A percentile compares a stretch with the other conserved stretches of the same genome.
Conservation (phyloP, 2,888 invertebrate genomes). For the Leptogaster cylindrica region DNA sequence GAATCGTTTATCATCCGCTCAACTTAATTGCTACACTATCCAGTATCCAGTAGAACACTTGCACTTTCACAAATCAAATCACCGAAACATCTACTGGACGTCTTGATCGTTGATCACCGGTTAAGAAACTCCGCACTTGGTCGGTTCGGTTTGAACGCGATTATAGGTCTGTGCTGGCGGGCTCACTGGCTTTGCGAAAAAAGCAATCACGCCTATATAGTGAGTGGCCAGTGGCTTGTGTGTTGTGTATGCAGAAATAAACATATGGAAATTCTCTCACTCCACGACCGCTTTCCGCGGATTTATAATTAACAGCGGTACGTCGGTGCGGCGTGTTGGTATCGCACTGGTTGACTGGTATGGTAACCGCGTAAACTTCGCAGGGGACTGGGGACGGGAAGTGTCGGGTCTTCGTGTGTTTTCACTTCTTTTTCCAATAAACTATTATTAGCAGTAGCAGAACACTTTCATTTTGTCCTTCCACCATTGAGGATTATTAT, state of each 20-base stretch:
- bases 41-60: neutral
- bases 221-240: neutral
- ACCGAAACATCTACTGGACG: neutral
- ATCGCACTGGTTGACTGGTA: too few relatives aligned
- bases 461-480: too few relatives aligned
- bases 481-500: too few relatives aligned
- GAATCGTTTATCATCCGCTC: neutral
- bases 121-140: neutral
- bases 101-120: neutral
- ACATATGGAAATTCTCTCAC: conserved; percentile 32
- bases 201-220: conserved; percentile 17
- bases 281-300: conserved; percentile 19
- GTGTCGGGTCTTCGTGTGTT: too few relatives aligned
- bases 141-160: neutral
- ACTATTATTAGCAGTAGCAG: too few relatives aligned
- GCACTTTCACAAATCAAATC: conserved; percentile 18
- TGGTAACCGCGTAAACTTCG: too few relatives aligned
- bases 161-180: neutral
- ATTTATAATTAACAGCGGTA: conserved; percentile 36
- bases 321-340: too few relatives aligned
- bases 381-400: too few relatives aligned
- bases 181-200: conserved; percentile 26
- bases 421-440: too few relatives aligned
- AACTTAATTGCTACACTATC: neutral
- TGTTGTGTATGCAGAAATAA: conserved; percentile 28